phyloP scores from a whole-genome alignment of 2,113 vertebrate species.

The Polypterus senegalus region DNA sequence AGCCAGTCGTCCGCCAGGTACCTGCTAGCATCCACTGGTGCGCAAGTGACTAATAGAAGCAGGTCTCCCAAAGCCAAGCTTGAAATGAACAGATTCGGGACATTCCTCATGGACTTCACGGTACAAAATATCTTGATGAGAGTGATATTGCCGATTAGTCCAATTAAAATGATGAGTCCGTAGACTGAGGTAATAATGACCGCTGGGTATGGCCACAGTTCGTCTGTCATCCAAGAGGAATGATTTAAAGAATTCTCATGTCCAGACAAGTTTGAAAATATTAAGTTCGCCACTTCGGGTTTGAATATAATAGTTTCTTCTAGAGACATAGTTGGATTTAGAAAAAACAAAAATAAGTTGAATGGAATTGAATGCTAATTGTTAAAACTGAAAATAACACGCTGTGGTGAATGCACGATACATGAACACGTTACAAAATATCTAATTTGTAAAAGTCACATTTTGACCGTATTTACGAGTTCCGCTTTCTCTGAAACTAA shows the following conservation, averaged over 20 bases:
- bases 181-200: slow-evolving; percentile 72
- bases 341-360: too few relatives aligned
- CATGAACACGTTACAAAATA: too few relatives aligned
- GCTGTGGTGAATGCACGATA: too few relatives aligned
- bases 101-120: slow-evolving; percentile 73
- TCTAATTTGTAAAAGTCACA: too few relatives aligned
- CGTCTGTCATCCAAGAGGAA: slow-evolving; percentile 26
- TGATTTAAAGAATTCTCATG: slow-evolving; percentile 31
- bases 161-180: slow-evolving; percentile 68
- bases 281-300: slow-evolving; percentile 35
- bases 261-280: slow-evolving; percentile 36
- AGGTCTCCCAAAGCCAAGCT: slow-evolving; percentile 88
- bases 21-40: slow-evolving; percentile 90
- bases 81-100: slow-evolving; percentile 88
- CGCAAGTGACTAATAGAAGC: slow-evolving; percentile 81
- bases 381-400: too few relatives aligned
- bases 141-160: slow-evolving; percentile 83
- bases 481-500: too few relatives aligned
- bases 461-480: too few relatives aligned
- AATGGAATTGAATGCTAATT: too few relatives aligned
- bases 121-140: slow-evolving; percentile 87
- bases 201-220: slow-evolving; percentile 51
- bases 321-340: slow-evolving; percentile 41
- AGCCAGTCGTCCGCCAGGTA: slow-evolving; percentile 85
- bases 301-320: slow-evolving; percentile 39